These are phyloP conservation scores for Chrysochloris asiatica DNA, from an alignment of 2,113 vertebrate species.

Conservation along the genomic window DNA sequence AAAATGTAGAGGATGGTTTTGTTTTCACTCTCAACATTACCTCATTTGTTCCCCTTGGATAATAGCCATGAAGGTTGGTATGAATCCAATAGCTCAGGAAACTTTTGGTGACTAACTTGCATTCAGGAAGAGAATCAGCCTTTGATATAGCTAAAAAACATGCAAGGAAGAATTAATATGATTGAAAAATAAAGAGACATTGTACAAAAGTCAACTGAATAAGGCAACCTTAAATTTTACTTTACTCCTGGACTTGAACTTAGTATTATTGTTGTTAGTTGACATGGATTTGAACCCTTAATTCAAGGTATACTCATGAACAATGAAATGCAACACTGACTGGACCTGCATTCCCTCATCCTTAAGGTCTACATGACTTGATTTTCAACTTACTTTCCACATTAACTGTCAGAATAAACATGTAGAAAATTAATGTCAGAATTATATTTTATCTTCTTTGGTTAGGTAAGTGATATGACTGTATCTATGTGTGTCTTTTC, in stretches of 20 bases:
- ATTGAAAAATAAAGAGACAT: not conserved
- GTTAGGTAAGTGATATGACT: not conserved
- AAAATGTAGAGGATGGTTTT: not conserved
- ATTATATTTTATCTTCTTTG: too few relatives aligned
- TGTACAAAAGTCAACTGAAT: not conserved
- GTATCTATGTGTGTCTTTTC: not conserved
- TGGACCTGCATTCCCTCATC: not conserved
- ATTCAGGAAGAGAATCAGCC: not conserved
- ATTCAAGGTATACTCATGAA: too few relatives aligned
- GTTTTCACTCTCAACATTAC: not conserved
- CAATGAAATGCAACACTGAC: too few relatives aligned
- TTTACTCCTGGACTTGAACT: not conserved
- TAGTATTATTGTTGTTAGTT: too few relatives aligned
- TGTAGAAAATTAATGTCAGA: too few relatives aligned
- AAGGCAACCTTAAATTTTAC: not conserved
- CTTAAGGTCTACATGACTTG: not conserved
- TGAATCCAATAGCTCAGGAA: not conserved
- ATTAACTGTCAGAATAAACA: not conserved
- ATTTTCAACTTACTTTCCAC: slow-evolving; percentile 2
- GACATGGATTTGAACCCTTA: too few relatives aligned
- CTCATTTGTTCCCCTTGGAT: not conserved
- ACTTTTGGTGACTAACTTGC: not conserved
- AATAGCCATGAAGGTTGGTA: not conserved
- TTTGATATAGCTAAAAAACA: too few relatives aligned
- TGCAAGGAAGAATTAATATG: too few relatives aligned